These are phyloP conservation scores for Lucinisca nassula DNA, from an alignment of 2,888 invertebrate genomes.

Conservation along the genomic window DNA sequence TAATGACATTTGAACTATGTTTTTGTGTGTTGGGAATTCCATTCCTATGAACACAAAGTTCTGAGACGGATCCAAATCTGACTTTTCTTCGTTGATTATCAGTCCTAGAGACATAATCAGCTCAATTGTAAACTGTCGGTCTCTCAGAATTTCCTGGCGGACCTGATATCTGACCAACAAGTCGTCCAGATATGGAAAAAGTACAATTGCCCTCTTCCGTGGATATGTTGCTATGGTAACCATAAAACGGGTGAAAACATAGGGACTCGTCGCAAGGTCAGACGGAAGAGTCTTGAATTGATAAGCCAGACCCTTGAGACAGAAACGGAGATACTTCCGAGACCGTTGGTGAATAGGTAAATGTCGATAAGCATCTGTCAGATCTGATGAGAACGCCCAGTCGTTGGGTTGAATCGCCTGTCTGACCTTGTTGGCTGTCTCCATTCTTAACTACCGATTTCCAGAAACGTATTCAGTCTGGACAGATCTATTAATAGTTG, in stretches of 20 bases:
- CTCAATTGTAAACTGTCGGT: neutral
- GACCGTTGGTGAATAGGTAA: neutral
- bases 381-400: neutral
- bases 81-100: conserved; percentile 16
- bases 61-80: conserved; percentile 37
- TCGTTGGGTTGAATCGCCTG: neutral
- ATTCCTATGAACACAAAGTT: conserved; percentile 23
- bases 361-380: neutral
- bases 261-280: neutral
- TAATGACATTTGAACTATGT: neutral
- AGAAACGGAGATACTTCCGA: neutral
- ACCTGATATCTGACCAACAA: neutral
- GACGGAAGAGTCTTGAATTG: too few species aligned
- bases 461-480: too few species aligned
- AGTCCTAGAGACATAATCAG: neutral
- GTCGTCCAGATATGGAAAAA: neutral
- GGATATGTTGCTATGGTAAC: neutral
- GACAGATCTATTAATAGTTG: too few species aligned
- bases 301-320: neutral
- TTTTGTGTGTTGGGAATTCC: neutral
- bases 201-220: neutral
- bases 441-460: too few species aligned
- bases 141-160: neutral
- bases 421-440: neutral
- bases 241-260: neutral